A percentile compares a stretch with the other conserved stretches of the same genome.
Evolutionary conservation across 92 coral and sea anemone genomes (phyloP).

Genomic region (Bergia puertoricense): DNA sequence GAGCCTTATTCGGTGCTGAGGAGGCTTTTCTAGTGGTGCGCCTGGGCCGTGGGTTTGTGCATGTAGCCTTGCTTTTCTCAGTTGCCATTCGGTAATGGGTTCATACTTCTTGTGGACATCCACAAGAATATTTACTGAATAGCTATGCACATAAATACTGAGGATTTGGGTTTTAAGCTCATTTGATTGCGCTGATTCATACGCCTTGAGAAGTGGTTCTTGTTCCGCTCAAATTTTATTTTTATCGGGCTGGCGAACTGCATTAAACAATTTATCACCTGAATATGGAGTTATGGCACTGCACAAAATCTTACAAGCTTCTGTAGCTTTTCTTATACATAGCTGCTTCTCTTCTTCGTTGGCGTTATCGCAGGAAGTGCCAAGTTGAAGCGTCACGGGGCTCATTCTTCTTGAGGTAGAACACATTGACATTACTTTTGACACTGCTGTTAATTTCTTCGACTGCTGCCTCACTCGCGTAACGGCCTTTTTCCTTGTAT

Average conservation of each 20-base stretch:
- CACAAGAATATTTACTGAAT: constrained; percentile 51
- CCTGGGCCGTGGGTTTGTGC: constrained; percentile 11
- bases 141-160: constrained; percentile 53
- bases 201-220: constrained; percentile 45
- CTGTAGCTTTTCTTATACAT: constrained; percentile 49
- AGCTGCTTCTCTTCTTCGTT: constrained; percentile 22
- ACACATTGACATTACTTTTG: constrained; percentile 25
- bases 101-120: constrained; percentile 44
- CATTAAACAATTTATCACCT: constrained; percentile 33
- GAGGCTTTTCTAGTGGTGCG: constrained; percentile 24
- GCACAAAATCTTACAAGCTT: constrained; percentile 56
- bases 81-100: constrained; percentile 26
- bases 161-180: constrained; percentile 53
- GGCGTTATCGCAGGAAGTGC: constrained; percentile 27
- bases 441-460: constrained; percentile 28
- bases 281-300: constrained; percentile 43
- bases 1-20: constrained; percentile 43
- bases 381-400: constrained; percentile 38
- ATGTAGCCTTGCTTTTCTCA: constrained; percentile 23
- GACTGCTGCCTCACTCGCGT: not conserved
- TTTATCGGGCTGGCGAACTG: constrained; percentile 18
- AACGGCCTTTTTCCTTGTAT: not conserved
- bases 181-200: constrained; percentile 43
- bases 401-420: constrained; percentile 47
- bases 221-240: constrained; percentile 38